These are phyloP conservation scores for Euclidia mi DNA, from an alignment of 2,888 invertebrate genomes.

Conservation along the genomic window DNA sequence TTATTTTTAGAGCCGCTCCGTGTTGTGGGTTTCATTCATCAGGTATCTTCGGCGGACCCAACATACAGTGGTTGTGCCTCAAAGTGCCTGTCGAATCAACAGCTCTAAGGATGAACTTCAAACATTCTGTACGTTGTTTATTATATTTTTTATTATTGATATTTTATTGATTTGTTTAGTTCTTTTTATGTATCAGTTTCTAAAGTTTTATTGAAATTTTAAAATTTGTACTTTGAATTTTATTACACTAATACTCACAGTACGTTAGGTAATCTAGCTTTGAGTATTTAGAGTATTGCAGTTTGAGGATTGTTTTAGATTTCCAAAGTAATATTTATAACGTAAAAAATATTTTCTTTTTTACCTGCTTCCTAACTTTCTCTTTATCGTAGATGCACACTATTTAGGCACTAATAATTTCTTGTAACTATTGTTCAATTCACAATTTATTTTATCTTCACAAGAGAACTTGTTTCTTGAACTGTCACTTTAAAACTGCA, in stretches of 20 bases:
- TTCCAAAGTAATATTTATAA: no score
- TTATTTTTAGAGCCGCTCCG: slow-evolving; percentile 76
- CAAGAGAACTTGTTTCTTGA: slow-evolving; percentile 4
- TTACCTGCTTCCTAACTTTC: no score
- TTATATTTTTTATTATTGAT: slow-evolving; percentile 20
- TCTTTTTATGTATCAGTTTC: neutral
- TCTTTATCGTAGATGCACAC: no score
- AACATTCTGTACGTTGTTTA: slow-evolving; percentile 71
- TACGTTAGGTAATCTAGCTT: no score
- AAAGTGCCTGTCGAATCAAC: slow-evolving; percentile 61
- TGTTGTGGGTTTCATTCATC: slow-evolving; percentile 72
- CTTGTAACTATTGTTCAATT: no score
- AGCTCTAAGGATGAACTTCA: slow-evolving; percentile 66
- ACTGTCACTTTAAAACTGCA: neutral
- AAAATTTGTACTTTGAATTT: no score
- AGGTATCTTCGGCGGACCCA: slow-evolving; percentile 71
- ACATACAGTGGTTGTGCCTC: slow-evolving; percentile 58
- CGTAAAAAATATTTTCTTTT: no score
- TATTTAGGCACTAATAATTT: no score
- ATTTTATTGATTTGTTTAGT: slow-evolving; percentile 7
- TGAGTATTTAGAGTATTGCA: no score
- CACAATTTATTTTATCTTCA: no score
- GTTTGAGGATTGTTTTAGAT: no score
- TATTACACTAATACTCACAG: no score
- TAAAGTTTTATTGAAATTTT: neutral